phyloP scores from a whole-genome alignment of 2,797 vertebrate genomes.

The Sebastes steindachneri region DNA sequence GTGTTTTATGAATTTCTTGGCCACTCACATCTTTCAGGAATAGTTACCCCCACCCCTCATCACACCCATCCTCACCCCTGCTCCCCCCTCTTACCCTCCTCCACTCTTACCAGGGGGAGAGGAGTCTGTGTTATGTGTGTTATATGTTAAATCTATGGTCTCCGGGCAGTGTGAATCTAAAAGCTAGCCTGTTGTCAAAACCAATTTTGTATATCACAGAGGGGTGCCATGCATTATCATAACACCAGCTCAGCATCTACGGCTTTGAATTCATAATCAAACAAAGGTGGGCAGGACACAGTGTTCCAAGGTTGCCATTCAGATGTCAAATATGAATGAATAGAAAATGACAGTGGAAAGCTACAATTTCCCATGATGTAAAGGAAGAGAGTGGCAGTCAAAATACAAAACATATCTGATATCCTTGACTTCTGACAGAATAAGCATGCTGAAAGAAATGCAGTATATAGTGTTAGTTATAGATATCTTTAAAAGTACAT shows the following conservation, averaged over 20 bases:
- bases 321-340: constrained; percentile 22
- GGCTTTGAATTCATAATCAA: constrained; percentile 71
- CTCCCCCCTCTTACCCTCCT: not conserved
- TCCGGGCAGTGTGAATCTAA: constrained; percentile 62
- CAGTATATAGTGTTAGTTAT: not conserved
- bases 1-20: constrained; percentile 76
- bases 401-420: not conserved
- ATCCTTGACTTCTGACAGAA: not conserved
- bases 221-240: constrained; percentile 75
- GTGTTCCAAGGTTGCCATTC: constrained; percentile 56
- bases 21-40: constrained; percentile 70
- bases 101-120: constrained; percentile 31
- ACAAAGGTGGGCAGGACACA: constrained; percentile 59
- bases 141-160: constrained; percentile 71
- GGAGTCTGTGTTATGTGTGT: constrained; percentile 55
- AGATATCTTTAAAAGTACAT: too few relatives aligned
- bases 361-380: not conserved
- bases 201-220: constrained; percentile 77
- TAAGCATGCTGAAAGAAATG: not conserved
- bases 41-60: constrained; percentile 32
- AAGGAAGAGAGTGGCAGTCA: not conserved
- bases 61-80: not conserved
- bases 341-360: constrained; percentile 10
- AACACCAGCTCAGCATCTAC: constrained; percentile 74
- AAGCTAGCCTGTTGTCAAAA: constrained; percentile 76